phyloP scores from a whole-genome alignment of 2,888 invertebrate genomes.

The Platynereis dumerilii region DNA sequence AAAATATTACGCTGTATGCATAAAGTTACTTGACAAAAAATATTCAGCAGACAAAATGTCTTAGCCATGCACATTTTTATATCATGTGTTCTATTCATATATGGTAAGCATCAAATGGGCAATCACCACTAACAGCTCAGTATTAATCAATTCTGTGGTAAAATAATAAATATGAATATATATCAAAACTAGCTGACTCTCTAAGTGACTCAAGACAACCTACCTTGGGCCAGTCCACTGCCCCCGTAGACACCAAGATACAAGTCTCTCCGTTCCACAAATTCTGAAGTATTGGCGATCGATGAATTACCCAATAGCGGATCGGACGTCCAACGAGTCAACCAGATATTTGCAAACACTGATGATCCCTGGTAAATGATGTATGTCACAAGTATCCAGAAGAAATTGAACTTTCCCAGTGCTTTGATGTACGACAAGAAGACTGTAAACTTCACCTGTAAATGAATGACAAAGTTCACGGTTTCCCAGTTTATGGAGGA shows the following conservation, averaged over 20 bases:
- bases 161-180: too few relatives aligned
- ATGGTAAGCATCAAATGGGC: too few relatives aligned
- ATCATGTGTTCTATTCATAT: too few relatives aligned
- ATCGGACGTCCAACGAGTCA: slow-evolving; percentile 58
- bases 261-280: slow-evolving; percentile 45
- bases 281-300: slow-evolving; percentile 41
- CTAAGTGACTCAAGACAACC: background rate
- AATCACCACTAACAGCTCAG: too few relatives aligned
- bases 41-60: too few relatives aligned
- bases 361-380: slow-evolving; percentile 16
- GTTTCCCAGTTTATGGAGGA: too few relatives aligned
- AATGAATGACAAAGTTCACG: background rate
- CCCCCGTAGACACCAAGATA: slow-evolving; percentile 65
- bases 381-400: slow-evolving; percentile 6
- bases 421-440: slow-evolving; percentile 11
- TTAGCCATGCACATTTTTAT: too few relatives aligned
- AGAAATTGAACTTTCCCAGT: slow-evolving; percentile 11
- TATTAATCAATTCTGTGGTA: too few relatives aligned
- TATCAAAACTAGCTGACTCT: too few relatives aligned
- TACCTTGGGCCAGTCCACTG: slow-evolving; percentile 51
- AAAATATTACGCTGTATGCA: too few relatives aligned
- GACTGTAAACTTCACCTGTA: slow-evolving; percentile 14
- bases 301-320: slow-evolving; percentile 42
- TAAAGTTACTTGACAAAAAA: too few relatives aligned
- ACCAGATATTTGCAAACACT: slow-evolving; percentile 53